Conservation (phyloP, 2,888 invertebrate genomes). For the Hartigia nigra region DNA sequence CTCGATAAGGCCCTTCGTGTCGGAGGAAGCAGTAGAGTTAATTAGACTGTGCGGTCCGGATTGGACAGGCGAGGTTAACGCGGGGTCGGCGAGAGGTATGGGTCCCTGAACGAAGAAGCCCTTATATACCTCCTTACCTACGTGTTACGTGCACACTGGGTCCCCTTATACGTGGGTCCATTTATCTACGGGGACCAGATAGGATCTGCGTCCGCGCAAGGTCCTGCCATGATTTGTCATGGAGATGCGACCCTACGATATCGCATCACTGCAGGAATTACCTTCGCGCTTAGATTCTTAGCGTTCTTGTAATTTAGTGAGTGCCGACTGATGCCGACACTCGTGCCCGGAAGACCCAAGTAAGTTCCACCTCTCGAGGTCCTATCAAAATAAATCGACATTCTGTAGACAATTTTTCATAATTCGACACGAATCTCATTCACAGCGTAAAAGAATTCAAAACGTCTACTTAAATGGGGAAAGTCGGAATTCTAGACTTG, state of each 20-base stretch:
- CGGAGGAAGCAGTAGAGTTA: conserved; percentile 45
- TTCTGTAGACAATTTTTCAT: neutral
- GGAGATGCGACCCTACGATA: conserved; percentile 60
- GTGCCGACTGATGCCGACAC: conserved; percentile 33
- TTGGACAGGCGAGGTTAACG: conserved; percentile 8
- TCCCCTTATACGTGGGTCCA: conserved; percentile 53
- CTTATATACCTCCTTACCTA: neutral
- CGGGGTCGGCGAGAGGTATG: neutral
- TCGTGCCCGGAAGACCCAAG: neutral
- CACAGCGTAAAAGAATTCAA: neutral
- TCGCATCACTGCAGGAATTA: conserved; percentile 47
- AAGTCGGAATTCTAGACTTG: neutral
- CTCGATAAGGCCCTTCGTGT: conserved; percentile 39
- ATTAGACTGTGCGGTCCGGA: conserved; percentile 30
- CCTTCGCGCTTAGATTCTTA: conserved; percentile 51
- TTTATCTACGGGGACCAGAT: conserved; percentile 59
- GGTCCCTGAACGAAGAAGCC: neutral
- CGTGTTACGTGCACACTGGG: conserved; percentile 2
- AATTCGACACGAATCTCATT: neutral
- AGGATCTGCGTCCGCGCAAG: conserved; percentile 62
- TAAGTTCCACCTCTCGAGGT: neutral
- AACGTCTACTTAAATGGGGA: neutral
- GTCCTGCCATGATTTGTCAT: conserved; percentile 64
- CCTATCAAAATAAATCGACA: neutral
- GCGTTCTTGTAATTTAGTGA: conserved; percentile 53